Evolutionary conservation across 2,888 invertebrate genomes (phyloP), one percentile per base, ranked within the genome.

Genomic region (Drosophila putrida): DNA sequence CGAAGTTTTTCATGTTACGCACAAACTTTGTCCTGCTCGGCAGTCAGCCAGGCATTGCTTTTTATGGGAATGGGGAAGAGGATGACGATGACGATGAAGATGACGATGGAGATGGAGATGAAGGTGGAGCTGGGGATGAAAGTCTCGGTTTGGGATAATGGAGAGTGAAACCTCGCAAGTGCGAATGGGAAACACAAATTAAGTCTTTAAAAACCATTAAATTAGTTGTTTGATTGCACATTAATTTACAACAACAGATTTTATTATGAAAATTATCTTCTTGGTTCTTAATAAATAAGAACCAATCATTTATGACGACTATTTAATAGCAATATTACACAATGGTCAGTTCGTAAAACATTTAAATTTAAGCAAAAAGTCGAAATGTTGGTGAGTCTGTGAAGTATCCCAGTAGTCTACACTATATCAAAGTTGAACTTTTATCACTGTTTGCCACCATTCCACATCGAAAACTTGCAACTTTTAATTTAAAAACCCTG

Each of bases 1-100:
- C 89, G 87, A 88, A 88, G 87, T 88, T 85, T 88, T 86, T 77
- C 87, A 86, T 86, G 88, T 80, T 79, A 82, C 88, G 88, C 83
- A 88, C 88, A 88, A 84, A 84, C 74, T 88, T 83, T 88, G 79
- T 68, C 79, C 75, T 64, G 65, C 78, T 71, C 60, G 57, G 58
- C 68, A 64, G 38, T 33, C 62, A 62, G 58, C 47, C 59, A 65
- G 75, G 74, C 80, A 79, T 77, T 79, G 82, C 67, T 77, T 85
- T 80, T 73, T 70, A 70, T 79, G 75, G 54, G 46, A 31, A 31
- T n/a, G 38, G 27, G 44, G 9, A n/a, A 4, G 43, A 10, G 15
- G 8, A 13, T 74, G 74, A 5, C 43, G 43, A 33, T 13, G 28
- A 20, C 20, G 20, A 43, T 11, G 41, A 6, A 0, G 39, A 8